Conservation (phyloP, 1,140 invertebrate genomes). For the Lasioglossum albipes region DNA sequence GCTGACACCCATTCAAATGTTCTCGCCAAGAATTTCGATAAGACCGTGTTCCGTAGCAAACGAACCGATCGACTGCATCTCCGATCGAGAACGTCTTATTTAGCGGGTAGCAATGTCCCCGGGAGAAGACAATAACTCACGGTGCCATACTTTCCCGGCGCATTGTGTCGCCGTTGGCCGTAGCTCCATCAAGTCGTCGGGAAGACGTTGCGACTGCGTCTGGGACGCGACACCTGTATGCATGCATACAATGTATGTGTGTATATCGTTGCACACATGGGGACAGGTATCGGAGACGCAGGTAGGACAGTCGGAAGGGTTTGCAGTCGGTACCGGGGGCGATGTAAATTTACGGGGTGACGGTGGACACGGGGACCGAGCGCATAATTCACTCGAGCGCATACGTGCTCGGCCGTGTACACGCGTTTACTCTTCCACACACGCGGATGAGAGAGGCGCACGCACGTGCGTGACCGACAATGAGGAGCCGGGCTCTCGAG, state of each 20-base stretch:
- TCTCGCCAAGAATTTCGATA: no score
- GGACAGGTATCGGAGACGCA: conserved; percentile 5
- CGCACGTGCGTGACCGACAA: conserved; percentile 34
- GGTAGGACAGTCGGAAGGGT: neutral
- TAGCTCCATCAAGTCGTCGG: no score
- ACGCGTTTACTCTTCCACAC: conserved; percentile 55
- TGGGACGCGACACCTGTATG: neutral
- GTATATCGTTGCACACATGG: neutral
- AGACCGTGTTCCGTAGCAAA: no score
- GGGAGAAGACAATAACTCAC: no score
- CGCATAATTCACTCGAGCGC: conserved; percentile 59
- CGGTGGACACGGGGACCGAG: conserved; percentile 52
- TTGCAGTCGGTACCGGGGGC: neutral
- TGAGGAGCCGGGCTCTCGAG: neutral
- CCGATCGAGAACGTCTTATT: no score
- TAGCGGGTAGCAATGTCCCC: no score
- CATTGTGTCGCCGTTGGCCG: no score
- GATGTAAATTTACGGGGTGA: conserved; percentile 61
- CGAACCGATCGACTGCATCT: no score
- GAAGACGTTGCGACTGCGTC: no score
- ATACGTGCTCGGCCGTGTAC: conserved; percentile 54
- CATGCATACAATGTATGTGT: no score
- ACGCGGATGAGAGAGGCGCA: neutral
- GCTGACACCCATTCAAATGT: no score
- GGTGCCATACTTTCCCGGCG: no score